A percentile compares a stretch with the other conserved stretches of the same genome.
Conservation (phyloP, 2,888 invertebrate genomes). For the Drosophila bunnanda region DNA sequence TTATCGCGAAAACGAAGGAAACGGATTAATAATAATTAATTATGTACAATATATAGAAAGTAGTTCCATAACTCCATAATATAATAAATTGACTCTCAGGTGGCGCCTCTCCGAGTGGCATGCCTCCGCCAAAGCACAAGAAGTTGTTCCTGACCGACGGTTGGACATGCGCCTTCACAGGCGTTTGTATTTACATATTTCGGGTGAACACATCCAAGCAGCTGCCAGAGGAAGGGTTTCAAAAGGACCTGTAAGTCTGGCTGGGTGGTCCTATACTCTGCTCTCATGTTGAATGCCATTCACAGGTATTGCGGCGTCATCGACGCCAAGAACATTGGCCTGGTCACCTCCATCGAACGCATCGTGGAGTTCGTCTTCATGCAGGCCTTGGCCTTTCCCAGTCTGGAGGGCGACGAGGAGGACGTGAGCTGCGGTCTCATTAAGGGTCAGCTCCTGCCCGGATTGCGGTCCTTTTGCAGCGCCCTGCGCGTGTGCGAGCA, state of each 20-base stretch:
- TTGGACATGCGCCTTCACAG: conserved; percentile 92
- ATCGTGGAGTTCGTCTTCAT: conserved; percentile 95
- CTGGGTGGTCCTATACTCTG: not conserved
- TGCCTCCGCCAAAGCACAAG: conserved; percentile 86
- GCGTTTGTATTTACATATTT: conserved; percentile 94
- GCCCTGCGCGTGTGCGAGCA: conserved; percentile 95
- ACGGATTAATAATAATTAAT: not conserved
- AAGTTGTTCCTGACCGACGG: conserved; percentile 94
- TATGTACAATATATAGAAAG: not conserved
- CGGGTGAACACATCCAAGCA: conserved; percentile 93
- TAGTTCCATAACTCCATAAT: not conserved
- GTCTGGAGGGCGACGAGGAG: conserved; percentile 92
- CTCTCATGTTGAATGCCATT: not conserved
- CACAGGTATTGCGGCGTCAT: conserved; percentile 91
- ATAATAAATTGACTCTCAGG: conserved; percentile 31
- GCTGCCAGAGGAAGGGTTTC: conserved; percentile 96
- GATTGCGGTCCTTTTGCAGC: conserved; percentile 93
- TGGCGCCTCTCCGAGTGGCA: conserved; percentile 84
- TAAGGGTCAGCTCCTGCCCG: conserved; percentile 92
- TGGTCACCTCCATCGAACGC: conserved; percentile 94
- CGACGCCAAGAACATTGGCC: conserved; percentile 90
- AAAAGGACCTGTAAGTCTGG: conserved; percentile 89
- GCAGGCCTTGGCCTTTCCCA: conserved; percentile 94
- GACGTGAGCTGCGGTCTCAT: conserved; percentile 92
- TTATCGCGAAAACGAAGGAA: too few species aligned